Percentiles rank a stretch among this genome's conserved stretches.
Evolutionary conservation across 1,140 invertebrate genomes (phyloP).

Genomic region (Papilio aristodemus): DNA sequence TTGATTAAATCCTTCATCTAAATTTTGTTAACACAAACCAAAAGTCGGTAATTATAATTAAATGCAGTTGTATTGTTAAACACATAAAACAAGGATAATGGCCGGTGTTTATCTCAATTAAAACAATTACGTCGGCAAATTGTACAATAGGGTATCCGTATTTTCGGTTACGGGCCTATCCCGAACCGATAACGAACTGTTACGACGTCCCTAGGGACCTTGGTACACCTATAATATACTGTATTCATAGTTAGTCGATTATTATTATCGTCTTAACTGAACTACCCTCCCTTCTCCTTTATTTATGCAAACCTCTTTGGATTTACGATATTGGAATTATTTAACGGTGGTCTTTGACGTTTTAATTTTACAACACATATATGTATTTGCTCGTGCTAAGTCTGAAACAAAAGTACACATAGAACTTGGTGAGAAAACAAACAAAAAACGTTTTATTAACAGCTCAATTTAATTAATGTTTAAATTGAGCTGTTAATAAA

Average conservation of each 20-base stretch:
- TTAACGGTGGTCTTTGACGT: not conserved
- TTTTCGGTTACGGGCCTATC: slow-evolving; percentile 24
- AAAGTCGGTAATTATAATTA: slow-evolving; percentile 13
- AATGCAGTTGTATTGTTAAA: slow-evolving; percentile 9
- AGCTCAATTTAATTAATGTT: no score
- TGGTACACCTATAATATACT: not conserved
- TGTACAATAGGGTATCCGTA: slow-evolving; percentile 19
- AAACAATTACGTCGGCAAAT: slow-evolving; percentile 29
- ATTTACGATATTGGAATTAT: not conserved
- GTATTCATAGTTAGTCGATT: slow-evolving; percentile 9
- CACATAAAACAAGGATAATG: slow-evolving; percentile 17
- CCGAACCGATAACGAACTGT: slow-evolving; percentile 15
- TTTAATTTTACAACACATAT: no score
- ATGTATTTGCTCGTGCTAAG: no score
- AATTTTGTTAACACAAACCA: not conserved
- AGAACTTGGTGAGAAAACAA: no score
- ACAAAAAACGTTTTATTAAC: no score
- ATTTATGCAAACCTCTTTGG: not conserved
- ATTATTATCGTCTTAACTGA: slow-evolving; percentile 21
- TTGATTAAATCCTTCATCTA: not conserved
- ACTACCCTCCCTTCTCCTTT: not conserved
- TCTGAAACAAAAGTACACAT: no score
- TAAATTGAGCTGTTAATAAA: no score
- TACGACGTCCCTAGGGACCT: not conserved
- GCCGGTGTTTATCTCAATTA: slow-evolving; percentile 24